These are phyloP conservation scores for Mesoligia furuncula DNA, from an alignment of 2,888 invertebrate species.

Conservation along the genomic window DNA sequence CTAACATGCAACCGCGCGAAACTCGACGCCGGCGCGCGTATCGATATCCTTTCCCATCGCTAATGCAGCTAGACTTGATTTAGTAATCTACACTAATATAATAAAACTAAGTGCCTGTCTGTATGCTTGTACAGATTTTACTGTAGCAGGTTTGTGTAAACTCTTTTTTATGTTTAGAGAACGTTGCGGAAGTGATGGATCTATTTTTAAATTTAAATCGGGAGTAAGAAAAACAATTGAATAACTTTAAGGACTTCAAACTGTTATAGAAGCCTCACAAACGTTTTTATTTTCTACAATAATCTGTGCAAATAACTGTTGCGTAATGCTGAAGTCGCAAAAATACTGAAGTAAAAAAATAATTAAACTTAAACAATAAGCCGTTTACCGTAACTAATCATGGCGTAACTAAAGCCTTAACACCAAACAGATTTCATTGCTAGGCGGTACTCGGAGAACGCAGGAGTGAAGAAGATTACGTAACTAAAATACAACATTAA, in stretches of 20 bases:
- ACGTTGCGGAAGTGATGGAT: conserved; percentile 30
- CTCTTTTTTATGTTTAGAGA: conserved; percentile 5
- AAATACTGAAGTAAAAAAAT: conserved; percentile 37
- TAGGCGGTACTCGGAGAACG: conserved; percentile 10
- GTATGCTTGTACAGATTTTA: conserved; percentile 25
- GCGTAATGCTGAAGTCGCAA: conserved; percentile 31
- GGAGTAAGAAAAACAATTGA: conserved; percentile 37
- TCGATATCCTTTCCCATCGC: conserved; percentile 84
- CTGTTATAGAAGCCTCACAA: conserved; percentile 44
- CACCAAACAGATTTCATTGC: conserved; percentile 25
- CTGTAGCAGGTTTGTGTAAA: conserved; percentile 10
- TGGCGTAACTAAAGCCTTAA: conserved; percentile 31
- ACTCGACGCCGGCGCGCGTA: conserved; percentile 77
- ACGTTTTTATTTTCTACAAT: conserved; percentile 31
- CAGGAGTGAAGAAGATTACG: conserved; percentile 40
- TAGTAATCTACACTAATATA: conserved; percentile 63
- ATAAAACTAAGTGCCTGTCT: conserved; percentile 57
- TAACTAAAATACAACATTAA: conserved; percentile 61
- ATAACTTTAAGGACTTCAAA: conserved; percentile 22
- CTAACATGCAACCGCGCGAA: conserved; percentile 78
- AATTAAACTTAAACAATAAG: conserved; percentile 32
- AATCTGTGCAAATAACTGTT: conserved; percentile 39
- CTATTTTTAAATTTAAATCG: conserved; percentile 32
- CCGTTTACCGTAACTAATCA: conserved; percentile 31
- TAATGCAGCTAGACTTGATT: conserved; percentile 66